Evolutionary conservation across 2,113 vertebrate species (phyloP), one percentile per base, ranked within the genome.

Genomic region (Anser cygnoides): DNA sequence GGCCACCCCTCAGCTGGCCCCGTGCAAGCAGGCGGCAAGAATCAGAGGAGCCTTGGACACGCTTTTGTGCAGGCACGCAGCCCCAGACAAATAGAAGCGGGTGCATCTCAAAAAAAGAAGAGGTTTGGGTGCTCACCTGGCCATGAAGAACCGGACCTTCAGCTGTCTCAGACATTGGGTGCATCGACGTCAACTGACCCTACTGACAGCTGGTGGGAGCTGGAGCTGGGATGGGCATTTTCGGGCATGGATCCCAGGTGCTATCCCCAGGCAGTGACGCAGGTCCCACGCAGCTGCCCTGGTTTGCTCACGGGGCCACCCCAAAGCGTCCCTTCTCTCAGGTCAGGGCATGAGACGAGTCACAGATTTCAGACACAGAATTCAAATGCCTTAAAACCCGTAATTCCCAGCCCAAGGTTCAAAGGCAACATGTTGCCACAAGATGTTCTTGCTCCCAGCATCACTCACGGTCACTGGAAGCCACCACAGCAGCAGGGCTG

Each of bases 401-500:
- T 1, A 29, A 80, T 58, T 73, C 79, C 67, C 67, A 70, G 0
- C 55, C 58, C 73, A 4, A 44, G 33, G 18, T 10, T 44, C 67
- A 92, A 76, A 55, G 68, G 49, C 17, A 86, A 84, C 75, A 54
- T n/a, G 11, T 26, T 88, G 72, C 54, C 67, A 74, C 50, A 46
- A 8, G 75, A 41, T 70, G 71, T 73, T 87, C 79, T 19, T 37
- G 43, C 37, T 93, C 61, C 54, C 54, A 66, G 76, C 67, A 54
- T 2, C 58, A 16, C 44, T 71, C 29, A 4, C 4, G 50, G 76
- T 14, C 35, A 4, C 1, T 84, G 95, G 84, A 89, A 89, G 84
- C 26, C 68, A 75, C 17, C 46, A 8, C 0, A 0, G 65, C 61
- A 46, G 31, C 0, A 39, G 46, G 35, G 15, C 31, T 10, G 16